Evolutionary conservation across 2,888 invertebrate genomes (phyloP), one percentile per base, ranked within the genome.

Genomic region (Zaprionus bogoriensis): DNA sequence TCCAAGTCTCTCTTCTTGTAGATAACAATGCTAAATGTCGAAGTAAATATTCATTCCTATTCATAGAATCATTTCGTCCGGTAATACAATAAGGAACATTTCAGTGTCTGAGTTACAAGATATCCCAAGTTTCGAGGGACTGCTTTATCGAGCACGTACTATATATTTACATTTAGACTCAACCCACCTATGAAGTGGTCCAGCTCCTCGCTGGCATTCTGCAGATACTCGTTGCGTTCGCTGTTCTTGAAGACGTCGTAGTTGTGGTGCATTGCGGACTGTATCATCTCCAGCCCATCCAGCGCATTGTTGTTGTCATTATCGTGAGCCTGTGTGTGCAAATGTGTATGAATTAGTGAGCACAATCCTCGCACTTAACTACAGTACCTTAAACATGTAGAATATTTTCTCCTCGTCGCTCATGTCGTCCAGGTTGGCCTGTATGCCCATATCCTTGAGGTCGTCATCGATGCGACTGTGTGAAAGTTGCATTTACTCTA

Each of bases 211-310:
- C 85, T 86, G 3, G 88, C 85, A 72, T 85, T 89, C 50, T 88
- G 74, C 42, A 90, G 42, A 42, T 86, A 89, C 28, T 81, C 84
- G 47, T 89, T 85, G 14, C 85, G 74, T 19, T 90, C 89, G 19
- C 73, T 58, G 57, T 87, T 89, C 38, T 88, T 87, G 22, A 89
- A 92, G 6, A 92, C 91, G 32, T 92, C 91, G 39, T 94, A 92
- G 36, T 94, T 92, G 61, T 95, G 93, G 74, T 91, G 91, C 57
- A 91, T 85, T 12, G 91, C 91, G 4, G 91, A 93, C 90, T 93
- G 93, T 51, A 98, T 91, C 85, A 98, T 94, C 92, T 98, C 98
- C 62, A 97, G 91, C 0, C 98, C 98, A 89, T 98, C 98, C 62
- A 98, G 91, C 85, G 95, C 95, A 1, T 95, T 95, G 89, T 98